Percentiles rank a stretch among this genome's conserved stretches.
These are phyloP conservation scores for Psittacula cyanocephala DNA, from an alignment of 2,113 vertebrate genomes.

Conservation along the genomic window DNA sequence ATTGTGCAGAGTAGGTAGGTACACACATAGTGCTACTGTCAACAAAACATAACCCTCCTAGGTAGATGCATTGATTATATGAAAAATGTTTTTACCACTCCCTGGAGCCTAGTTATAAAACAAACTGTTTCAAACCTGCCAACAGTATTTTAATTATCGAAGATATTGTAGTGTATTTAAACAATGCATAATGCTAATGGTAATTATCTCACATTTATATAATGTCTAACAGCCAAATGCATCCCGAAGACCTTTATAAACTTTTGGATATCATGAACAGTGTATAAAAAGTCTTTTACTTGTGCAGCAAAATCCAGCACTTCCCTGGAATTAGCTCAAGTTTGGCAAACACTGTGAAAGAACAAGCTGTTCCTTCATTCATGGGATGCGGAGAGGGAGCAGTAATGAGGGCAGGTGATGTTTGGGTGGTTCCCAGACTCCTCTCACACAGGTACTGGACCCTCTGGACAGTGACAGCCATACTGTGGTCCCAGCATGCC, in stretches of 20 bases:
- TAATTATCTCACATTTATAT: constrained; percentile 25
- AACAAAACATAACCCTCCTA: not conserved
- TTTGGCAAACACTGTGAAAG: not conserved
- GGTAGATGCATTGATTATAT: constrained; percentile 1
- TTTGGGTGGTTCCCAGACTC: not conserved
- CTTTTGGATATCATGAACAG: not conserved
- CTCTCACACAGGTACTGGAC: not conserved
- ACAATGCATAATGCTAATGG: constrained; percentile 23
- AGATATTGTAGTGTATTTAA: constrained; percentile 4
- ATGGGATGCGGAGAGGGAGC: fast-evolving
- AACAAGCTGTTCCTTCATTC: not conserved
- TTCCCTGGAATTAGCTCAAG: not conserved
- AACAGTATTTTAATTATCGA: constrained; percentile 25
- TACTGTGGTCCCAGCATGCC: not conserved
- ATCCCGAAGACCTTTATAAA: not conserved
- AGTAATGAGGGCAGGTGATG: fast-evolving
- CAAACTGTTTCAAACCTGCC: constrained; percentile 8
- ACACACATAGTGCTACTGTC: not conserved
- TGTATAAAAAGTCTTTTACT: not conserved
- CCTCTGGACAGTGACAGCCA: no score
- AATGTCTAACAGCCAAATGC: not conserved
- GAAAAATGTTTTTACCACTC: constrained; percentile 47
- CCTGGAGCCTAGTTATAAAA: constrained; percentile 30
- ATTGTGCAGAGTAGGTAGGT: not conserved
- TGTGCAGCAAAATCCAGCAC: not conserved